Conservation (phyloP, 2,888 invertebrate genomes). For the Hypomecis atomaria region DNA sequence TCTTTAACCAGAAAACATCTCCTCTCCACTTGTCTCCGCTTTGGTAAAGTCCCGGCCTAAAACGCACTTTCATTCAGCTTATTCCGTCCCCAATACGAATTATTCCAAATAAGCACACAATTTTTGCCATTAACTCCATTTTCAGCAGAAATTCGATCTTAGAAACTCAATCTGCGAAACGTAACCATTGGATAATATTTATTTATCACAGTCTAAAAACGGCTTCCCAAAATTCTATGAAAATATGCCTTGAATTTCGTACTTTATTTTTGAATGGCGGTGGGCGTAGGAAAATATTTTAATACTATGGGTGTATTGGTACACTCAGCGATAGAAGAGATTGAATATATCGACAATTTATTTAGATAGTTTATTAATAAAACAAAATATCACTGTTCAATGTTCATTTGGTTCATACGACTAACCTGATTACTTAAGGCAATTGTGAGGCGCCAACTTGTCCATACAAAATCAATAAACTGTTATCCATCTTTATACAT, state of each 20-base stretch:
- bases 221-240: conserved; percentile 17
- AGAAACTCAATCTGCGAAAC: conserved; percentile 12
- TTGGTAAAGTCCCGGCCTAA: too few relatives aligned
- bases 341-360: not conserved
- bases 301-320: conserved; percentile 12
- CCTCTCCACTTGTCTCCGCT: too few relatives aligned
- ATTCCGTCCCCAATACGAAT: not conserved
- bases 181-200: conserved; percentile 13
- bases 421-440: too few relatives aligned
- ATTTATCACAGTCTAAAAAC: conserved; percentile 11
- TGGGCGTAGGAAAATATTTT: conserved; percentile 16
- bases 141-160: conserved; percentile 6
- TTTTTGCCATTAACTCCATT: conserved; percentile 6
- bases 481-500: too few relatives aligned
- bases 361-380: too few relatives aligned
- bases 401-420: too few relatives aligned
- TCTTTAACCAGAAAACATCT: too few relatives aligned
- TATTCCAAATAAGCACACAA: conserved; percentile 6
- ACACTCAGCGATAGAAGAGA: not conserved
- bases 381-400: too few relatives aligned
- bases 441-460: too few relatives aligned
- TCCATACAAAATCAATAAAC: too few relatives aligned
- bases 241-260: conserved; percentile 13
- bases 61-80: not conserved
- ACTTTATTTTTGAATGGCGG: conserved; percentile 17